These are phyloP conservation scores for Drosophila pallidifrons DNA, from an alignment of 1,140 invertebrate genomes.

Conservation along the genomic window DNA sequence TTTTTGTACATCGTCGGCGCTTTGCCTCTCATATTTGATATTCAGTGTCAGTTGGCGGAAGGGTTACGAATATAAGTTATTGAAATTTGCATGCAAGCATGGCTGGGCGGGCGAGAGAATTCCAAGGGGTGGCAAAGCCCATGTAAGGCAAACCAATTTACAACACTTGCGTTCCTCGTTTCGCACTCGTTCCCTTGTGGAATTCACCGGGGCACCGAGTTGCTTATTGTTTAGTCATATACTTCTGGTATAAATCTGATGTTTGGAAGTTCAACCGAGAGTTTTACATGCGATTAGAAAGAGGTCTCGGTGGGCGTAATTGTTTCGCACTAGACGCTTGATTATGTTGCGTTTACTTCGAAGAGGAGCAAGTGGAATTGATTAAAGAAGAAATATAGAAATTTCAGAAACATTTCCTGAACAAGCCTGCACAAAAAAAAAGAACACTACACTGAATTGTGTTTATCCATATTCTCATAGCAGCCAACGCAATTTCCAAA, in stretches of 20 bases:
- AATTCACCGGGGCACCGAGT: slow-evolving; percentile 19
- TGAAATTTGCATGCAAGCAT: slow-evolving; percentile 77
- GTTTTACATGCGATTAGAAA: slow-evolving; percentile 20
- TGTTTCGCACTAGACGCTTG: slow-evolving; percentile 53
- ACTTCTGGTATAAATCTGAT: slow-evolving; percentile 48
- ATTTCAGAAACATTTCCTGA: no score
- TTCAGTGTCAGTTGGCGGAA: slow-evolving; percentile 80
- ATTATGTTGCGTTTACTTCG: slow-evolving; percentile 39
- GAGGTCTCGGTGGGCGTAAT: slow-evolving; percentile 56
- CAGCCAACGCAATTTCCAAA: slow-evolving; percentile 4
- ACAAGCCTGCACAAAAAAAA: no score
- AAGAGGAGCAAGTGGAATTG: neutral
- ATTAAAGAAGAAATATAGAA: no score
- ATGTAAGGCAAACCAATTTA: slow-evolving; percentile 63
- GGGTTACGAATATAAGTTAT: slow-evolving; percentile 79
- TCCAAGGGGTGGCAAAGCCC: slow-evolving; percentile 11
- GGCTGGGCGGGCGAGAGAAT: neutral
- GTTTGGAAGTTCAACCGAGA: slow-evolving; percentile 16
- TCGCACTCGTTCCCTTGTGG: slow-evolving; percentile 1
- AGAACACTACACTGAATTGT: neutral
- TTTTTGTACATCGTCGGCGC: slow-evolving; percentile 59
- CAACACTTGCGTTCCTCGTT: slow-evolving; percentile 63
- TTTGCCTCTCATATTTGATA: slow-evolving; percentile 80
- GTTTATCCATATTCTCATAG: neutral
- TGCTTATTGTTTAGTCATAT: slow-evolving; percentile 75